Evolutionary conservation across 2,888 invertebrate genomes (phyloP).

Genomic region (Agrilus cyanescens): DNA sequence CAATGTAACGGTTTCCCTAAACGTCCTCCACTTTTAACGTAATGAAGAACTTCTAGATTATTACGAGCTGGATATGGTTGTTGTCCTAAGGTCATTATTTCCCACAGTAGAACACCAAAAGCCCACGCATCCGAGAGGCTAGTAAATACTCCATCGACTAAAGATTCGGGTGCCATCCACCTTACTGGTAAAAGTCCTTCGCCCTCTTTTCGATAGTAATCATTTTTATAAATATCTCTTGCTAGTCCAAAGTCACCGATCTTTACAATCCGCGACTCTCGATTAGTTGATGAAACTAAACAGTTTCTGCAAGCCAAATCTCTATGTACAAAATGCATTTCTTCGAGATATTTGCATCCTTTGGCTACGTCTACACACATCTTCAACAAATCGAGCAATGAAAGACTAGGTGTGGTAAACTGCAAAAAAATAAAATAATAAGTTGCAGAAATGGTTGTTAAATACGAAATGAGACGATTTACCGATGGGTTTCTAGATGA

Average conservation of each 20-base stretch:
- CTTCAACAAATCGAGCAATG: slow-evolving; percentile 71
- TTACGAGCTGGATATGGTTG: slow-evolving; percentile 92
- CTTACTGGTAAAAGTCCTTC: slow-evolving; percentile 84
- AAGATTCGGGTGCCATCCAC: slow-evolving; percentile 97
- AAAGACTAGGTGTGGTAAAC: slow-evolving; percentile 54
- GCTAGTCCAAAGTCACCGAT: slow-evolving; percentile 97
- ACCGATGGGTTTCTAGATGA: slow-evolving; percentile 67
- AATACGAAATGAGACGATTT: slow-evolving; percentile 19
- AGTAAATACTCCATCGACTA: slow-evolving; percentile 92
- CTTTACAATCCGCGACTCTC: slow-evolving; percentile 71
- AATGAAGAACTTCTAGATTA: slow-evolving; percentile 84
- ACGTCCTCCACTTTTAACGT: slow-evolving; percentile 77
- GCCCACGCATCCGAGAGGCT: slow-evolving; percentile 97
- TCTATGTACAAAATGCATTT: slow-evolving; percentile 93
- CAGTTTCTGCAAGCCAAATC: slow-evolving; percentile 96
- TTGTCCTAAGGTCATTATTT: slow-evolving; percentile 90
- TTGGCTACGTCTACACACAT: slow-evolving; percentile 94
- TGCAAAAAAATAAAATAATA: slow-evolving; percentile 25
- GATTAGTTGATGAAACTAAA: slow-evolving; percentile 63
- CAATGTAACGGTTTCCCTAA: slow-evolving; percentile 75
- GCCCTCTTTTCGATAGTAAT: slow-evolving; percentile 93
- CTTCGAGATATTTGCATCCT: slow-evolving; percentile 92
- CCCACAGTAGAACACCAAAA: slow-evolving; percentile 90
- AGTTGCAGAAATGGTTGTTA: background rate
- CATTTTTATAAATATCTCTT: slow-evolving; percentile 91